A percentile compares a stretch with the other conserved stretches of the same genome.
These are phyloP conservation scores for Myotis pilosus DNA, from an alignment of 2,797 vertebrate genomes.

Conservation along the genomic window DNA sequence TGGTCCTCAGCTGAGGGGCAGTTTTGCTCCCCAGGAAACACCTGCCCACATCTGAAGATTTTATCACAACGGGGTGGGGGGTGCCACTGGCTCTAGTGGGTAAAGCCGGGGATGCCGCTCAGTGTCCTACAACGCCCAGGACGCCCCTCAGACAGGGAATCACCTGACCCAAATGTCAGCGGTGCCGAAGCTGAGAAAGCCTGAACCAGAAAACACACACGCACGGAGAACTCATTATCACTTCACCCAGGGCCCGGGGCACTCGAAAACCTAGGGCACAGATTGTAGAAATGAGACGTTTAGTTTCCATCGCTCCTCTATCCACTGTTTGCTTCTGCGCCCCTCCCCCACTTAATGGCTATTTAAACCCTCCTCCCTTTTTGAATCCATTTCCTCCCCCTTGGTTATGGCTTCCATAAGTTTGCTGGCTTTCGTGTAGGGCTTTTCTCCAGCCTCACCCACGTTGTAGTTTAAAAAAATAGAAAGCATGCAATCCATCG, in stretches of 20 bases:
- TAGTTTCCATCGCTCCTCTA: neutral
- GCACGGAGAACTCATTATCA: rapidly evolving
- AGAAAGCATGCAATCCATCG: conserved; percentile 17
- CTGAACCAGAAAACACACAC: neutral
- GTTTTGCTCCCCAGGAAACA: neutral
- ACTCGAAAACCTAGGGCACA: neutral
- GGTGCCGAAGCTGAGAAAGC: neutral
- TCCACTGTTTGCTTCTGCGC: neutral
- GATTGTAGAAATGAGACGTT: neutral
- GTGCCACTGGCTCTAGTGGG: neutral
- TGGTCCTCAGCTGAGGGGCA: neutral
- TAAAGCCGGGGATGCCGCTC: neutral
- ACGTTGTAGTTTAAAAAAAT: conserved; percentile 42
- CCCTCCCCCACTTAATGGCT: neutral
- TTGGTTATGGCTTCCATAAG: neutral
- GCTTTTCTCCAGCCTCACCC: neutral
- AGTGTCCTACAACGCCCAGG: rapidly evolving
- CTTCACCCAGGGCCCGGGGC: neutral
- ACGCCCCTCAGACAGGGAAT: neutral
- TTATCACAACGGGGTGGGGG: neutral
- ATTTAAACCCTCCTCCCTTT: neutral
- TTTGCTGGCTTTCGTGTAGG: neutral
- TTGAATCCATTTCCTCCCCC: neutral
- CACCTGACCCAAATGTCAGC: neutral
- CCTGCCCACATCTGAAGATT: neutral